Percentiles rank a stretch among this genome's conserved stretches.
Conservation (phyloP, 2,113 vertebrate species). For the Phylloscopus whistleri region DNA sequence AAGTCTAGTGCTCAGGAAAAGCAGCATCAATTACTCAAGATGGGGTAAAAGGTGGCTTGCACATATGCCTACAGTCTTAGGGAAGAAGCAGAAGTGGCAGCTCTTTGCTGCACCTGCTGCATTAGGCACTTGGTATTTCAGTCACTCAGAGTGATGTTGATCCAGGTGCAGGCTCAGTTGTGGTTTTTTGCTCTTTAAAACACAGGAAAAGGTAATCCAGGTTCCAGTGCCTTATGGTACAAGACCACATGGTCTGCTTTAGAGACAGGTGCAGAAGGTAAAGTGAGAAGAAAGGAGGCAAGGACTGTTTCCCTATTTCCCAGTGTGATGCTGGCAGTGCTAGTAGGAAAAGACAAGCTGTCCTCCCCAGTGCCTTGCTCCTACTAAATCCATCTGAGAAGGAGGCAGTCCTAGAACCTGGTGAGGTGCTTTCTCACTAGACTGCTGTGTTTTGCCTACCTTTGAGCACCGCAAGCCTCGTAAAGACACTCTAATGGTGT, state of each 20-base stretch:
- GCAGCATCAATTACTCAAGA: background rate
- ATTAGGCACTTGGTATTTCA: background rate
- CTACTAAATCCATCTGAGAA: background rate
- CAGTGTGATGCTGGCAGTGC: background rate
- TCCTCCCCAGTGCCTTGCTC: background rate
- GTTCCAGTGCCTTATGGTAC: background rate
- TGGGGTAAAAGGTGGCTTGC: background rate
- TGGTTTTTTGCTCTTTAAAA: background rate
- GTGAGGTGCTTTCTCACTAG: background rate
- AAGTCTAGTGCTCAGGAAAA: background rate
- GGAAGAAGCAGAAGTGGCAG: background rate
- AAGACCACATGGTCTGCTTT: background rate
- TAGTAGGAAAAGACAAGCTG: background rate
- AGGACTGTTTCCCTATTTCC: background rate
- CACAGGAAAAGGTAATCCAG: background rate
- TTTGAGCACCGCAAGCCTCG: background rate
- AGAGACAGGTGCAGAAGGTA: background rate
- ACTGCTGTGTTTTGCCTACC: background rate
- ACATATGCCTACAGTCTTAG: fast-evolving
- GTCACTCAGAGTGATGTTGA: background rate
- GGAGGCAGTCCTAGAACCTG: background rate
- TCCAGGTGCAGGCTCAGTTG: background rate
- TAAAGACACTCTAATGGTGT: background rate
- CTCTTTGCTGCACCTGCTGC: background rate
- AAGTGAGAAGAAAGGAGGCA: background rate